phyloP scores from a whole-genome alignment of 2,113 vertebrate species.

The Circaetus cinerascens region DNA sequence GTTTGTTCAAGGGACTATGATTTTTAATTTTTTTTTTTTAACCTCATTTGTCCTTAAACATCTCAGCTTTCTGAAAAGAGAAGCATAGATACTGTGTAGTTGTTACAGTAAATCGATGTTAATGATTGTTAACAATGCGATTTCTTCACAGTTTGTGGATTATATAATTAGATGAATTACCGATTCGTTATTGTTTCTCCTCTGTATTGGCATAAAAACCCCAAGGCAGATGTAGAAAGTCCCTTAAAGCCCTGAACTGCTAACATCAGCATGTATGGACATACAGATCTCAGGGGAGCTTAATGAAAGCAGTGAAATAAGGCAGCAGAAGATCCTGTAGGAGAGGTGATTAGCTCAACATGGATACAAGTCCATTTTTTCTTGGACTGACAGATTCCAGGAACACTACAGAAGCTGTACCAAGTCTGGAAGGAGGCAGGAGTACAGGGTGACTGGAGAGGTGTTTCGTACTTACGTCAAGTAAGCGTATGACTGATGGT shows the following conservation, averaged over 20 bases:
- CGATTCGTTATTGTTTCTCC: neutral
- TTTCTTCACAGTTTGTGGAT: neutral
- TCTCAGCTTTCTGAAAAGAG: neutral
- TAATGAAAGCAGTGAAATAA: neutral
- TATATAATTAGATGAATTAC: neutral
- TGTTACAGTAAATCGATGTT: neutral
- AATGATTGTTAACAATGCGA: neutral
- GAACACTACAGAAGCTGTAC: neutral
- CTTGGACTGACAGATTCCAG: neutral
- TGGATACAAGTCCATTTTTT: neutral
- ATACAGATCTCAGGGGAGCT: neutral
- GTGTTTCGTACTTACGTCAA: neutral
- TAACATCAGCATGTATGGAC: neutral
- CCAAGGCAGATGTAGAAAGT: neutral
- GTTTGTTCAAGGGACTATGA: neutral
- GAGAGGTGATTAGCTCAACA: neutral
- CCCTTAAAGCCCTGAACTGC: neutral
- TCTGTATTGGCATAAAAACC: neutral
- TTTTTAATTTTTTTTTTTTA: neutral
- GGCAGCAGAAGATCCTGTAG: neutral
- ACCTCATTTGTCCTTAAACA: neutral
- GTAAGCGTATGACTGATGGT: neutral
- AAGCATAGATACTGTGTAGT: neutral
- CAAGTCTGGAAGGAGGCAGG: neutral
- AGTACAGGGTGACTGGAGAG: neutral